phyloP scores from a whole-genome alignment of 1,140 invertebrate species.

The Hypothenemus hampei region DNA sequence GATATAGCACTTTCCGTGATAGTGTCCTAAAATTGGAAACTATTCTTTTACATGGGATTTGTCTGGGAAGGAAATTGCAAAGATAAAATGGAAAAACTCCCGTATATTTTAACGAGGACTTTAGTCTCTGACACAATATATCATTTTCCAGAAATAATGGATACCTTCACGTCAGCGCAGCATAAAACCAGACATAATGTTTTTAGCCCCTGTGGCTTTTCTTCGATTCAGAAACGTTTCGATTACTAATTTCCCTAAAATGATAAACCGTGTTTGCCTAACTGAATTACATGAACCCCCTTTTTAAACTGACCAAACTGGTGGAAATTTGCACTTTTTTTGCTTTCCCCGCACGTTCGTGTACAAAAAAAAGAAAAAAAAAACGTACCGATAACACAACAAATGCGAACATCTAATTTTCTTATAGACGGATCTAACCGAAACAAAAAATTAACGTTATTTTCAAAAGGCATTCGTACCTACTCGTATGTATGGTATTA shows the following conservation, averaged over 20 bases:
- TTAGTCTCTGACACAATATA: conserved; percentile 27
- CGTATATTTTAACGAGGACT: conserved; percentile 31
- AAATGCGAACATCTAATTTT: too few species aligned
- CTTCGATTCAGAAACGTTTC: not conserved
- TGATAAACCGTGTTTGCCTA: conserved; percentile 5
- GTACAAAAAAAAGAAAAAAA: not conserved
- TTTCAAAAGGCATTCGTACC: too few species aligned
- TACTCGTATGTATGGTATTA: too few species aligned
- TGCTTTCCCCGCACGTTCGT: not conserved
- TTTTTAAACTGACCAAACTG: not conserved
- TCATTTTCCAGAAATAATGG: conserved; percentile 26
- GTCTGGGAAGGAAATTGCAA: conserved; percentile 26
- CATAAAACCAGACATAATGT: conserved; percentile 6
- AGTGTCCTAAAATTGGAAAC: conserved; percentile 30
- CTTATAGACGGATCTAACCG: too few species aligned
- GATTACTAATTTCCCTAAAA: not conserved
- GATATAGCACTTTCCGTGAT: conserved; percentile 22
- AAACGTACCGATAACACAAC: too few species aligned
- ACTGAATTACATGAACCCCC: not conserved
- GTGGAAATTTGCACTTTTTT: not conserved
- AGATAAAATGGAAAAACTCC: conserved; percentile 31
- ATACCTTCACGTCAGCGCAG: conserved; percentile 13
- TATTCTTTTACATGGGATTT: conserved; percentile 30
- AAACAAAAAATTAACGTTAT: too few species aligned
- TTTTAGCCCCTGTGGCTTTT: not conserved